Base-by-base conservation (phyloP, 1,140 invertebrate genomes). In the Homarus americanus region DNA sequence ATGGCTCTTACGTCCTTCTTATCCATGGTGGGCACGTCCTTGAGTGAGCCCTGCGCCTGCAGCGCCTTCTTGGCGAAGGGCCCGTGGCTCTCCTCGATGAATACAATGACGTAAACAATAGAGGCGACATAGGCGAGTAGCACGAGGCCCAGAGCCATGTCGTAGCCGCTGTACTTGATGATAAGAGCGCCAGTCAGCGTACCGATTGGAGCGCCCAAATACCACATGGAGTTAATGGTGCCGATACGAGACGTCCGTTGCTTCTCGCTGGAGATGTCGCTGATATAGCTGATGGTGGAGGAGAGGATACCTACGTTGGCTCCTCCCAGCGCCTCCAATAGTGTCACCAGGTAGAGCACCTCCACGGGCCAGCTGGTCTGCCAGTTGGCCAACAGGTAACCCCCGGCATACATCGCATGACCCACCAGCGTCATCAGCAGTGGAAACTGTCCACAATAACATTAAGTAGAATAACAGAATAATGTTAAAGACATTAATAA, bases 31-130 rank as follows among this genome's bases (percentile, higher is more conserved):
- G 32, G 20, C n/a, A 34, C n/a, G 1, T 17, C 34, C 66, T 91
- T 78, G n/a, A 53, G 34, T n/a, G 82, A 63, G 1, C 75, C 82
- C 12, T 75, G 73, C 0, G 84, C 87, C 76, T 78, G 80, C 15
- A 83, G 75, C 20, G 58, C 58, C 53, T 76, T 76, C 49, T 91
- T 91, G 76, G 92, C 92, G 79, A 75, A 90, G 24, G 92, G 92
- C 20, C 92, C 92, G 69, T 91, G 83, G 34, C 88, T 91, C 69
- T 92, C 92, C 66, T 83, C 87, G 92, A 92, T 92, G 83, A 92
- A 66, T 36, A 91, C 69, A 15, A 91, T 40, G 17, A 92, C 90
- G 38, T 92, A 92, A 12, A 87, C 5, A 40, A 82, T 66, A 34
- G 84, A 66, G 32, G 49, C 58, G 53, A 87, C 63, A 72, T 92